Evolutionary conservation across 2,113 vertebrate species (phyloP), one percentile per base, ranked within the genome.

Genomic region (Boleophthalmus pectinirostris): DNA sequence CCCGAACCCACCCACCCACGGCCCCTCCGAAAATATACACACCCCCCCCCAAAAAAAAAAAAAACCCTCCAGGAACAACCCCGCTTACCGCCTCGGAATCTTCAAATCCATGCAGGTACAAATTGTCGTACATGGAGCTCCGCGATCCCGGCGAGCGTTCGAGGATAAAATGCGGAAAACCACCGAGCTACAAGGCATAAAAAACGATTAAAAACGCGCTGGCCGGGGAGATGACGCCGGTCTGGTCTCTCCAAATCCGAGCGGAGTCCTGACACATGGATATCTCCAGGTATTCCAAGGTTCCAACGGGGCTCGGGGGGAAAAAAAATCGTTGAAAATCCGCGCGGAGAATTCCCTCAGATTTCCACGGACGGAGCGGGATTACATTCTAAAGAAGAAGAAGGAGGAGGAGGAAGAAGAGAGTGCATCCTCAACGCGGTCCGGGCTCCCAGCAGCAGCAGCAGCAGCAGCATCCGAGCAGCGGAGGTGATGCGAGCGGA

Each of bases 71-170:
- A 46, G 69, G 24, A 64, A 20, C 18, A 3, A 18, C 20, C 61
- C 78, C 73, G 89, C 91, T 91, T 82, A 93, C 90, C 88, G 88
- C 88, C 89, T 90, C 89, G 53, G 89, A 92, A 87, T 91, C 89
- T 89, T 90, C 85, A 88, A 92, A 91, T 90, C 91, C 90, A 90
- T 91, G 87, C 88, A 92, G 90, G 83, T 90, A 93, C 89, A 91
- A 86, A 91, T 90, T 90, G 88, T 92, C 90, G 88, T 92, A 92
- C 89, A 91, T 91, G 91, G 89, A 92, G 90, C 86, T 90, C 77
- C 87, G 82, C 79, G 88, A 82, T 90, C 87, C 88, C 89, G 86
- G 87, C 81, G 33, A 81, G 87, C 77, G 43, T 85, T 86, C 78
- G 33, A 16, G n/a, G 12, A 20, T 18, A 29, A n/a, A 16, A 45